These are phyloP conservation scores for Physocephala rufipes DNA, from an alignment of 2,888 invertebrate species.

Conservation along the genomic window DNA sequence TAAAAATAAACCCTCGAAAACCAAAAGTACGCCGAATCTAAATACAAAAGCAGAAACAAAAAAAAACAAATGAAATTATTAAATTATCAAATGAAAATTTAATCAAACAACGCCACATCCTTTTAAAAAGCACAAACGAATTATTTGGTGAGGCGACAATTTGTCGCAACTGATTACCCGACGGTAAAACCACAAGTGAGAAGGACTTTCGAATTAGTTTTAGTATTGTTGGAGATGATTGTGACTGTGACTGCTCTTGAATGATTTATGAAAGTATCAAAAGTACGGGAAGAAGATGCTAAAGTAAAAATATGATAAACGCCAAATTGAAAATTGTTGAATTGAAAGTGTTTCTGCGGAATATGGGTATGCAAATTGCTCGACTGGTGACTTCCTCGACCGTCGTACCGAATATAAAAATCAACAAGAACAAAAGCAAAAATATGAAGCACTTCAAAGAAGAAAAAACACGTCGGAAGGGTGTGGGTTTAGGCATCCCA, in stretches of 20 bases:
- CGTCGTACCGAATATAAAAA: neutral
- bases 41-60: neutral
- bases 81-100: neutral
- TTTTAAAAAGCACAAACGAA: too few species aligned
- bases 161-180: slow-evolving; percentile 33
- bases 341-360: too few species aligned
- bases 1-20: slow-evolving; percentile 15
- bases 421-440: too few species aligned
- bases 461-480: neutral
- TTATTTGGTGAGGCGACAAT: neutral
- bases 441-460: too few species aligned
- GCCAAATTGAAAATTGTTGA: neutral
- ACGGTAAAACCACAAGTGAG: slow-evolving; percentile 40
- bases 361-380: too few species aligned
- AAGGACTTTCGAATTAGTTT: neutral
- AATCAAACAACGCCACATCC: slow-evolving; percentile 8
- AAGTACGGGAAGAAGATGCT: too few species aligned
- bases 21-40: slow-evolving; percentile 17
- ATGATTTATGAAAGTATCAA: slow-evolving; percentile 54
- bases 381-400: too few species aligned
- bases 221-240: neutral
- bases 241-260: slow-evolving; percentile 38
- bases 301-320: neutral
- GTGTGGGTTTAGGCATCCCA: too few species aligned
- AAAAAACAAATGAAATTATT: neutral